Base-by-base conservation (phyloP, 2,888 invertebrate species). In the Amphipoea lucens region DNA sequence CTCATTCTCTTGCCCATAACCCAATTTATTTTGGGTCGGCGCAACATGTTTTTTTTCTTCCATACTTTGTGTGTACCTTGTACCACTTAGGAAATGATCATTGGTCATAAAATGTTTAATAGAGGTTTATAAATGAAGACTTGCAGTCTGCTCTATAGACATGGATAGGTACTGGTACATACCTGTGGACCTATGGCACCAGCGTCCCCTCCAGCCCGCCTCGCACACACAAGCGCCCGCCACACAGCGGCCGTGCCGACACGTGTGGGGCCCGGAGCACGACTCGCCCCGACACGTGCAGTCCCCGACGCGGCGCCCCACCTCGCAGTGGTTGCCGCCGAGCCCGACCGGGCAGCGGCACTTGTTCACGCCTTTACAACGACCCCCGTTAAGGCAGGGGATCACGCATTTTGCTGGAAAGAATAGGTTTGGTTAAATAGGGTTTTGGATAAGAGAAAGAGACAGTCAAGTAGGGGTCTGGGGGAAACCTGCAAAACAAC, bases 321-420 rank as follows among this genome's bases (percentile, higher is more conserved):
- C 98, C 97, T 99, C 99, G 95, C 99, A 99, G 95, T 99, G 99
- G 95, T 99, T 98, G 20, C 99, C 99, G 86, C 98, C 97, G 89
- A 98, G 98, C 12, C 99, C 99, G 67, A 97, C 97, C 5, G 98
- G 98, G 94, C 99, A 99, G 84, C 98, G 98, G 94, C 99, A 99
- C 93, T 98, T 98, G 95, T 99, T 99, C 81, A 98, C 98, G 60
- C 99, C 99, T 90, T 98, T 98, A 93, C 99, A 99, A 78, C 98
- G 98, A 0, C 99, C 99, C 23, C 99, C 99, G 94, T 99, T 99
- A 89, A 98, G 96, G 93, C 99, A 99, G 5, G 99, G 99, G 90
- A 99, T 98, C 87, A 98, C 98, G 94, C 99, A 99, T 96, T 98
- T 98, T 40, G 98, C 98, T 98, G 95, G 1, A 89, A 88, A 45